Conservation (phyloP, 1,140 invertebrate species). For the Hesperophylax magnus region DNA sequence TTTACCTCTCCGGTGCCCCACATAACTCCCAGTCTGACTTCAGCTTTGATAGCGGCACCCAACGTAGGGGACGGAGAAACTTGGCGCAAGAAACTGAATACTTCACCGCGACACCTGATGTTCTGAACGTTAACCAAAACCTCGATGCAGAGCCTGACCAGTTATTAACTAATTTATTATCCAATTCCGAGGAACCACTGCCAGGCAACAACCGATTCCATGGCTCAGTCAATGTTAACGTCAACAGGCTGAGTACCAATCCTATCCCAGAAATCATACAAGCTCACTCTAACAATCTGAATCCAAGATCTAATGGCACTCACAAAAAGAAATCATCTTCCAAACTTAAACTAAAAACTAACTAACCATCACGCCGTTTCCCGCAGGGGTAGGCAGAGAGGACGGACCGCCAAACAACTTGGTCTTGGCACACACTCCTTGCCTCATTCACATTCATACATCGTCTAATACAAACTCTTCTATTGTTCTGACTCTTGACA, state of each 20-base stretch:
- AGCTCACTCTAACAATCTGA: constrained; percentile 66
- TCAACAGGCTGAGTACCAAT: constrained; percentile 60
- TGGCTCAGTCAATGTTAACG: constrained; percentile 60
- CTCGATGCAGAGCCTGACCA: constrained; percentile 56
- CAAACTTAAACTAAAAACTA: no score
- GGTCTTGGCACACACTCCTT: no score
- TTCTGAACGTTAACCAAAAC: constrained; percentile 70
- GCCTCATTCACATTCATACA: no score
- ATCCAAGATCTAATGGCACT: constrained; percentile 58
- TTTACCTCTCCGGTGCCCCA: neutral
- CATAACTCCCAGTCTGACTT: constrained; percentile 55
- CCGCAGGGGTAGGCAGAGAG: no score
- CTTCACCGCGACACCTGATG: constrained; percentile 69
- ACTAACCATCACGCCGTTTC: no score
- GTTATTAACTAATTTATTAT: constrained; percentile 46
- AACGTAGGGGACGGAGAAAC: constrained; percentile 59
- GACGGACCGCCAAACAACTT: no score
- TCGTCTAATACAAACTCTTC: no score
- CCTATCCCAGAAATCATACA: constrained; percentile 66
- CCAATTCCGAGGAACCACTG: constrained; percentile 53
- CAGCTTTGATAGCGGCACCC: constrained; percentile 46
- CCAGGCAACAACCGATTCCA: constrained; percentile 49
- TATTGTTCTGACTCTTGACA: no score
- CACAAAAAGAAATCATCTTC: constrained; percentile 66
- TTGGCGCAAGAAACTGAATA: constrained; percentile 64